phyloP scores from a whole-genome alignment of 2,888 invertebrate species.

The Dicycla oo region DNA sequence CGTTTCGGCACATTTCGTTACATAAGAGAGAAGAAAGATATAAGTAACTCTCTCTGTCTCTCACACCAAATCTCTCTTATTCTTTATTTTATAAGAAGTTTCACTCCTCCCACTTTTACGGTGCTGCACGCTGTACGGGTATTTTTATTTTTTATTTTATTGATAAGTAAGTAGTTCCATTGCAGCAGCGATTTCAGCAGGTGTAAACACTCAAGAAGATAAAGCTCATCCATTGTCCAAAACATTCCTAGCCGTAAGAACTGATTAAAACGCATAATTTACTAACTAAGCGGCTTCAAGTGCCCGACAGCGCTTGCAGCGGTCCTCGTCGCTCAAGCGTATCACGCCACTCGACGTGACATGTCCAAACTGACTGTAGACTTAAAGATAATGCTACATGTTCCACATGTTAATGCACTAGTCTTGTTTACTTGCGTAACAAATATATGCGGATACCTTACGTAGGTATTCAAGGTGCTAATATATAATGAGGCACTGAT shows the following conservation, averaged over 20 bases:
- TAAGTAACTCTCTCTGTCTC: too few relatives aligned
- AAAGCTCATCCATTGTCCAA: too few relatives aligned
- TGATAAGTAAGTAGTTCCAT: too few relatives aligned
- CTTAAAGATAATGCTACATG: slow-evolving; percentile 29
- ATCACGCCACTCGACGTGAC: slow-evolving; percentile 34
- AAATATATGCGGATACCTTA: slow-evolving; percentile 23
- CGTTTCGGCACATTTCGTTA: too few relatives aligned
- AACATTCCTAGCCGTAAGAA: neutral
- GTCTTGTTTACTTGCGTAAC: slow-evolving; percentile 49
- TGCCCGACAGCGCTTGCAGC: neutral
- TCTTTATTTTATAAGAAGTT: too few relatives aligned
- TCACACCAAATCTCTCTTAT: too few relatives aligned
- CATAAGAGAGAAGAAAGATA: too few relatives aligned
- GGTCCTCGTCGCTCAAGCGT: slow-evolving; percentile 11
- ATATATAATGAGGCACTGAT: slow-evolving; percentile 19
- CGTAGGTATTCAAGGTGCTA: slow-evolving; percentile 29
- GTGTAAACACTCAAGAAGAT: too few relatives aligned
- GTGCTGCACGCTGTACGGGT: too few relatives aligned
- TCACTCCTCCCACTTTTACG: too few relatives aligned
- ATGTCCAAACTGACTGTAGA: slow-evolving; percentile 39
- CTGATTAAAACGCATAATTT: neutral
- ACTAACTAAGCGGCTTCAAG: neutral
- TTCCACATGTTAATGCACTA: slow-evolving; percentile 41
- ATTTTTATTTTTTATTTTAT: too few relatives aligned
- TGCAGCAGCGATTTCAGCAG: too few relatives aligned